Base-by-base conservation (phyloP, 1,140 invertebrate genomes). In the Gonatopus flavifemur region DNA sequence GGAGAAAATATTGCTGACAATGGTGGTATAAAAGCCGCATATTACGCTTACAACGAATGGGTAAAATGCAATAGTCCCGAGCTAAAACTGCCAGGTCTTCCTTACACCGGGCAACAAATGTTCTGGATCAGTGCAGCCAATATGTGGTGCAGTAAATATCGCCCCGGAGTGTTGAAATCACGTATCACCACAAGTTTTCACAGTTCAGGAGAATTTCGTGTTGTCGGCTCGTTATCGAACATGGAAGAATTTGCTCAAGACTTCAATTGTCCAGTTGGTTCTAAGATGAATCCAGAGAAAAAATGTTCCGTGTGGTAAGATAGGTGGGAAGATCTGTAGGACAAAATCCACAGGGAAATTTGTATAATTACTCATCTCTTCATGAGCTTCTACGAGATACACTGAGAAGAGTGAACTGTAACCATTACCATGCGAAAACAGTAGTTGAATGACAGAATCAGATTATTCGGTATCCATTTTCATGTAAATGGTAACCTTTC, bases 1-100 rank as follows among this genome's bases (percentile, higher is more conserved):
- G 90, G 87, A n/a, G 93, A 96, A 66, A 95, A 95, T 67, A 92
- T 95, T 36, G 93, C 93, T 0, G 92, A 95, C 68, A 94, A 94
- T 68, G 91, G 90, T 10, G 92, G 92, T 1, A 83, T 94, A 18
- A 93, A 93, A 66, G 86, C 91, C 56, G 89, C 93, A 0, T 95
- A 94, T 69, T 81, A 84, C 20, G 90, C 91, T 0, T 93, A 93
- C 70, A 78, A 83, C 25, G 80, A 82, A 6, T 91, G 90, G 88
- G 79, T 79, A 1, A 69, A 83, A 22, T 74, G 82, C 10, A 82
- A 91, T 59, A 83, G 83, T 0, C 60, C 69, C 1, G 89, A 92
- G 15, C 76, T 79, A 1, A 74, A 80, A 49, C 70, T 94, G 2
- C 85, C 84, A 0, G 84, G 84, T 8, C 64, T 85, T 0, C 33